Conservation (phyloP, 2,113 vertebrate genomes). For the Sebastes fasciatus region DNA sequence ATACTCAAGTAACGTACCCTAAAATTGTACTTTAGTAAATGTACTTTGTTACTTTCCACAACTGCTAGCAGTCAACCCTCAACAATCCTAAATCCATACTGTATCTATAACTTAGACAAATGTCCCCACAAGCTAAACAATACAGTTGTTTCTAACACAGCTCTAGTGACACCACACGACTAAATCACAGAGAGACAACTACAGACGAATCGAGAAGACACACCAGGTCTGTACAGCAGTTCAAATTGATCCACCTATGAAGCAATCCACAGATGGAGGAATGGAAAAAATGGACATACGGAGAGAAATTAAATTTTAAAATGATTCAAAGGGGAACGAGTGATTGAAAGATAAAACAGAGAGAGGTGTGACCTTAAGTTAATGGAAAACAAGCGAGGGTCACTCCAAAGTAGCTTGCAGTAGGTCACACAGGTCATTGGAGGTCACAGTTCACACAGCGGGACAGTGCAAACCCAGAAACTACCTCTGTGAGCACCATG, state of each 20-base stretch:
- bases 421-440: slow-evolving; percentile 60
- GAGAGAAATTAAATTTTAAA: slow-evolving; percentile 8
- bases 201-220: slow-evolving; percentile 65
- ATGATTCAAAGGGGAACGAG: slow-evolving; percentile 9
- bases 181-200: slow-evolving; percentile 44
- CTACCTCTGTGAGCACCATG: slow-evolving; percentile 79
- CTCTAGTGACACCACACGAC: slow-evolving; percentile 54
- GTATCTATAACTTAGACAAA: neutral
- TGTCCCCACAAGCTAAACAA: neutral
- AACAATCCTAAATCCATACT: neutral
- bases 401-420: slow-evolving; percentile 60
- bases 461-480: slow-evolving; percentile 72
- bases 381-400: slow-evolving; percentile 55
- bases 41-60: neutral
- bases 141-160: slow-evolving; percentile 27
- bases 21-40: neutral
- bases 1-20: neutral
- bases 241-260: slow-evolving; percentile 83
- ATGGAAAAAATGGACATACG: slow-evolving; percentile 28
- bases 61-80: neutral
- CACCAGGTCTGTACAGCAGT: slow-evolving; percentile 85
- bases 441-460: slow-evolving; percentile 73
- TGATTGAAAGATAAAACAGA: slow-evolving; percentile 25
- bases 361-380: slow-evolving; percentile 40
- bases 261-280: slow-evolving; percentile 53